Evolutionary conservation across 2,797 vertebrate genomes (phyloP), one percentile per base, ranked within the genome.

Genomic region (Sebastes reedi): DNA sequence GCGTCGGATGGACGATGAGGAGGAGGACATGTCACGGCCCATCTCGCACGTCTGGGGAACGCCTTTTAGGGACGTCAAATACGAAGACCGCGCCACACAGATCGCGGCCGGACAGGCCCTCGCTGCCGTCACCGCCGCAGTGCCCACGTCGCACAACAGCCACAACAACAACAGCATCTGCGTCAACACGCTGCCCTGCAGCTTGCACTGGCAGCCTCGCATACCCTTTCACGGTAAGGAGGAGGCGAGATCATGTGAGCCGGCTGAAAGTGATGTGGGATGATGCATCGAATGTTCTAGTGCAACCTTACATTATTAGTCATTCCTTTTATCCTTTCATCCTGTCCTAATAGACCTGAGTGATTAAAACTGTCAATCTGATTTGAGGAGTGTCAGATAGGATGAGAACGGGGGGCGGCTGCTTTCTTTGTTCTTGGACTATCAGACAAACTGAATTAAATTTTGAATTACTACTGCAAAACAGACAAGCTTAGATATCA

Each of bases 1-100:
- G 93, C 91, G 87, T 93, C 93, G 84, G 90, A 97, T 96, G 96
- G 96, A 96, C 88, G 96, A 97, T 96, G 96, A 96, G 91, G 96
- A 96, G 93, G 95, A 95, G 82, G 96, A 96, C 92, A 95, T 95
- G 90, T 93, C 95, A 83, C 92, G 79, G 87, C 92, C 93, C 81
- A 91, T 93, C 90, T 92, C 94, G 75, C 94, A 85, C 79, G 84
- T 83, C 88, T 93, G 93, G 93, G 91, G 89, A 84, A 88, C 89
- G 68, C 80, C 91, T 72, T 91, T 94, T 73, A 80, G 88, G 90
- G 91, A 94, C 83, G 65, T 93, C 88, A 95, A 94, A 84, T 93
- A 83, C 89, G 92, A 92, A 84, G 91, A 95, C 72, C 89, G 84
- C 82, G 76, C 85, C 67, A 76, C 89, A 10, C 91, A 85, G 80